These are phyloP conservation scores for Drosophila subquinaria DNA, from an alignment of 2,888 invertebrate species.

Conservation along the genomic window DNA sequence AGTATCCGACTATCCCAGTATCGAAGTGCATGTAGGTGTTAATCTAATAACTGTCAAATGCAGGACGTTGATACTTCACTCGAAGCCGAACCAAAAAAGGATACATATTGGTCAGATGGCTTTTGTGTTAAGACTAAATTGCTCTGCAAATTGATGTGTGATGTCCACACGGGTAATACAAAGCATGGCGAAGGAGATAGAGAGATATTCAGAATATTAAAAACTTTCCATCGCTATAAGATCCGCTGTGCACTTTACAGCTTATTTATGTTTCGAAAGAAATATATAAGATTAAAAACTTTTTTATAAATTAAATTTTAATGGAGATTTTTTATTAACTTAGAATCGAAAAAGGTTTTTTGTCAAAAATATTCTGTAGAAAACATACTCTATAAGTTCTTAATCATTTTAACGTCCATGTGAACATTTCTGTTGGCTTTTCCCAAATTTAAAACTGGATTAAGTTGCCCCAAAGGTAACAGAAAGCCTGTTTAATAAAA, in stretches of 20 bases:
- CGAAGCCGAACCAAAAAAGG: slow-evolving; percentile 10
- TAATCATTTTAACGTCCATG: no score
- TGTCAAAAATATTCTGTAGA: no score
- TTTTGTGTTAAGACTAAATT: slow-evolving; percentile 51
- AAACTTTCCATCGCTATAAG: background rate
- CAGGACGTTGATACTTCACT: slow-evolving; percentile 63
- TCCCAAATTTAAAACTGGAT: no score
- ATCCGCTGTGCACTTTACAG: background rate
- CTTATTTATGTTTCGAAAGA: background rate
- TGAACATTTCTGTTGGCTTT: no score
- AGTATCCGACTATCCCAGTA: slow-evolving; percentile 42
- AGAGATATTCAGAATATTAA: background rate
- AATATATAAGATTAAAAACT: no score
- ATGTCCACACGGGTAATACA: slow-evolving; percentile 9
- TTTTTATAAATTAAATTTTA: no score
- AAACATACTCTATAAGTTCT: no score
- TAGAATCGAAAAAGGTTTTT: no score
- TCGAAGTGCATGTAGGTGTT: slow-evolving; percentile 65
- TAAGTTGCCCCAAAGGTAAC: no score
- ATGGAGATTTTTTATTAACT: no score
- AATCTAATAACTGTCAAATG: slow-evolving; percentile 80
- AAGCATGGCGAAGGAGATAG: background rate
- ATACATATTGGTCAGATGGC: slow-evolving; percentile 36
- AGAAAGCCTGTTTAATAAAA: no score
- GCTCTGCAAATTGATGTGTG: slow-evolving; percentile 50